Evolutionary conservation across 2,113 vertebrate genomes (phyloP).

Genomic region (Hydrolagus affinis): DNA sequence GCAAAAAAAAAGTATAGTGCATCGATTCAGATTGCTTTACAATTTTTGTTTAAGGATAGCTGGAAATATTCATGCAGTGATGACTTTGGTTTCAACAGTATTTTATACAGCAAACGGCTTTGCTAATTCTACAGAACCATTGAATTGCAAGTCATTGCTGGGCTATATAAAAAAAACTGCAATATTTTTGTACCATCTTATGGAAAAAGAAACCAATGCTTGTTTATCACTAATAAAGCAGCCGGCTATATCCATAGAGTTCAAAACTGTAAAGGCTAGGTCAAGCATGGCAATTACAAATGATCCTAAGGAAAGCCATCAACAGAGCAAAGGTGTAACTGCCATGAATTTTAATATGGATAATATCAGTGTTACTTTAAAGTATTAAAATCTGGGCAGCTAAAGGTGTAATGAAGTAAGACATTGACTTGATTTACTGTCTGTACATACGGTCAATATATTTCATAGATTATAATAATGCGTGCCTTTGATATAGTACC

Average conservation of each 20-base stretch:
- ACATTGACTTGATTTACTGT: not conserved
- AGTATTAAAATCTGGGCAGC: not conserved
- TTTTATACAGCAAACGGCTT: not conserved
- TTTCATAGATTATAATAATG: not conserved
- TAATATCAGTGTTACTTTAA: not conserved
- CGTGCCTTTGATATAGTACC: not conserved
- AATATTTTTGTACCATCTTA: not conserved
- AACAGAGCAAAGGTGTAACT: not conserved
- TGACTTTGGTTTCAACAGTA: conserved; percentile 8
- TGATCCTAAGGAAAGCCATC: not conserved
- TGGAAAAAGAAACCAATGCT: not conserved
- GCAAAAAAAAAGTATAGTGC: not conserved
- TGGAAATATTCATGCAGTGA: not conserved
- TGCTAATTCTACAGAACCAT: not conserved
- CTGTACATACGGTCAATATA: not conserved
- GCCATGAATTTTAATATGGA: not conserved
- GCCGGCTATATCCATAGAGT: not conserved
- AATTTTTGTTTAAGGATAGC: not conserved
- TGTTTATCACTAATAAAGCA: not conserved
- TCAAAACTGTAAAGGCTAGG: not conserved
- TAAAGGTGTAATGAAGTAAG: not conserved
- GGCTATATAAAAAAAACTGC: not conserved
- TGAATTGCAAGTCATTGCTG: not conserved
- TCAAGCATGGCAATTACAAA: not conserved
- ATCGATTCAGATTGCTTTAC: not conserved